Evolutionary conservation across 1,140 invertebrate genomes (phyloP), one percentile per base, ranked within the genome.

Genomic region (Chelonus insularis): DNA sequence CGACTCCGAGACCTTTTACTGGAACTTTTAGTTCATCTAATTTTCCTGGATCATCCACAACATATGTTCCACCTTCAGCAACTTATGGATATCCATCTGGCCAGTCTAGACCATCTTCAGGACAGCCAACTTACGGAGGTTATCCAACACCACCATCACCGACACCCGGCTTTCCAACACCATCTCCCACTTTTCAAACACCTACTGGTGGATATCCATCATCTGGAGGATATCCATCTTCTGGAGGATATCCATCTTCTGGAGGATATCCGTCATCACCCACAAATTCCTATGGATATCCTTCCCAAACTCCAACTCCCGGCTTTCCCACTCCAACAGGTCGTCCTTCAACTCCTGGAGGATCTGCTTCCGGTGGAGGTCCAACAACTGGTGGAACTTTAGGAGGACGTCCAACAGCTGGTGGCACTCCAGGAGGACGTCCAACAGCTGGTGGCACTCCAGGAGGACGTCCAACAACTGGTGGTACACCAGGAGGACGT

Each of bases 41-140:
- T 14, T 47, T 57, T 58, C 39, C 72, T 0, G 54, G 37, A 23
- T 55, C 67, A 34, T 78, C 76, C 0, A 73, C 82, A 2, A 72
- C 80, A n/a, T 81, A 75, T 50, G 58, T 75, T 8, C 71, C 74
- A 14, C 71, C 75, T 34, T 50, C 61, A 8, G 41, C 65, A 4
- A 67, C 61, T 36, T 67, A 68, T 14, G 64, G 66, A 25, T 64
- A 65, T 62, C 60, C 65, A 51, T 16, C 41, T 16, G 63, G 67
- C 55, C 69, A 60, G 32, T 50, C 54, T 29, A 16, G 12, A 43
- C 41, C 39, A 0, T 29, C 45, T 6, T 11, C 34, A 8, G 61
- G 47, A 34, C 20, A 25, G 20, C 37, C 60, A 12, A 52, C 50
- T 14, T 18, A 36, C 36, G 54, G 54, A 32, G 67, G 69, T 4